Evolutionary conservation across 2,113 vertebrate genomes (phyloP).

Genomic region (Lynx canadensis): DNA sequence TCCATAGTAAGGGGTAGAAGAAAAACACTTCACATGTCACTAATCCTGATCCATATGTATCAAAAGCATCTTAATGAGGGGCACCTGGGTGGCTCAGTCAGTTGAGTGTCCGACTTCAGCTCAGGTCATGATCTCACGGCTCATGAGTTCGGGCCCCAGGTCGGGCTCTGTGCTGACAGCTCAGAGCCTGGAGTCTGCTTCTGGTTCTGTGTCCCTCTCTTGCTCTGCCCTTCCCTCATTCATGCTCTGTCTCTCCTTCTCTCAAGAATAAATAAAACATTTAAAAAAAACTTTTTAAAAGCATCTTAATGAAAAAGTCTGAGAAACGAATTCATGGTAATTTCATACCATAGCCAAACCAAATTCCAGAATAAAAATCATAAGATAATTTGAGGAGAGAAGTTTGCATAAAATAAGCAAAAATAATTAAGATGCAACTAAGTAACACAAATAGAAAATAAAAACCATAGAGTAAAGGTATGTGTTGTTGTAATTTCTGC

Average conservation of each 20-base stretch:
- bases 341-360: neutral
- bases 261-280: no score
- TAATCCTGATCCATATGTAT: neutral
- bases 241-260: no score
- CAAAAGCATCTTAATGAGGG: neutral
- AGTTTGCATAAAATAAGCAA: neutral
- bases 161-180: no score
- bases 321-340: neutral
- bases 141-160: no score
- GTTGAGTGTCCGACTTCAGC: no score
- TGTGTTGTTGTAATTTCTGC: neutral
- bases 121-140: no score
- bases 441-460: conserved; percentile 33
- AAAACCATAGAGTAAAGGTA: conserved; percentile 18
- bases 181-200: no score
- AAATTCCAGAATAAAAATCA: conserved; percentile 33
- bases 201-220: no score
- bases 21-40: neutral
- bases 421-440: conserved; percentile 55
- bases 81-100: no score
- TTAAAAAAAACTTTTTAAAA: neutral
- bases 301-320: neutral
- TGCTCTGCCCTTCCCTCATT: no score
- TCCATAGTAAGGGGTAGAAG: neutral
- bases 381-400: neutral